Conservation (phyloP, 2,113 vertebrate genomes). For the Sorex araneus region DNA sequence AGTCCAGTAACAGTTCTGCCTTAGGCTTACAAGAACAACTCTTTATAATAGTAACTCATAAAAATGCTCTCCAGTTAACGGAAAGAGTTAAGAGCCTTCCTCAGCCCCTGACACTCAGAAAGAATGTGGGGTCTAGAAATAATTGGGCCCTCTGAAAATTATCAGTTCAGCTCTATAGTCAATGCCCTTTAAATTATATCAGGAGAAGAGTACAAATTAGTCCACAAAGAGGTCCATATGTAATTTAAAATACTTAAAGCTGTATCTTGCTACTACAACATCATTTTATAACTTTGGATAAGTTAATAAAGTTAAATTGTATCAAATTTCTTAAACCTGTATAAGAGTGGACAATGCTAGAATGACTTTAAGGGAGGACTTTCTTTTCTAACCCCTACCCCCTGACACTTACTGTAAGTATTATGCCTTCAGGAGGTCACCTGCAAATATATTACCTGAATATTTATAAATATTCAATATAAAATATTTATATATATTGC, state of each 20-base stretch:
- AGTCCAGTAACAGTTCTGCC: slow-evolving; percentile 64
- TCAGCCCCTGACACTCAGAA: slow-evolving; percentile 33
- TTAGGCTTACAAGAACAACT: slow-evolving; percentile 73
- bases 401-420: not conserved
- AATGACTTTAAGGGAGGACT: not conserved
- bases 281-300: slow-evolving; percentile 32
- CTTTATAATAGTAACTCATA: slow-evolving; percentile 79
- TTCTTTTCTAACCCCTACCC: not conserved
- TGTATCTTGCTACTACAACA: slow-evolving; percentile 20
- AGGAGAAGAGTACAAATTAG: slow-evolving; percentile 70
- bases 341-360: not conserved
- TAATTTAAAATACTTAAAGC: slow-evolving; percentile 61
- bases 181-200: slow-evolving; percentile 67
- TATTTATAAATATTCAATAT: too few species aligned
- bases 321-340: not conserved
- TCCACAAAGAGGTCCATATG: slow-evolving; percentile 50
- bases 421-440: not conserved
- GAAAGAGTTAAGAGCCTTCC: slow-evolving; percentile 70
- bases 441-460: not conserved
- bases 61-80: slow-evolving; percentile 64
- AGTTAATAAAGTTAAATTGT: slow-evolving; percentile 45
- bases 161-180: slow-evolving; percentile 67
- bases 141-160: slow-evolving; percentile 83
- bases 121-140: slow-evolving; percentile 60
- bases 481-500: too few species aligned